Base-by-base conservation (phyloP, 2,797 vertebrate species). In the Cryptoblepharus egeriae region DNA sequence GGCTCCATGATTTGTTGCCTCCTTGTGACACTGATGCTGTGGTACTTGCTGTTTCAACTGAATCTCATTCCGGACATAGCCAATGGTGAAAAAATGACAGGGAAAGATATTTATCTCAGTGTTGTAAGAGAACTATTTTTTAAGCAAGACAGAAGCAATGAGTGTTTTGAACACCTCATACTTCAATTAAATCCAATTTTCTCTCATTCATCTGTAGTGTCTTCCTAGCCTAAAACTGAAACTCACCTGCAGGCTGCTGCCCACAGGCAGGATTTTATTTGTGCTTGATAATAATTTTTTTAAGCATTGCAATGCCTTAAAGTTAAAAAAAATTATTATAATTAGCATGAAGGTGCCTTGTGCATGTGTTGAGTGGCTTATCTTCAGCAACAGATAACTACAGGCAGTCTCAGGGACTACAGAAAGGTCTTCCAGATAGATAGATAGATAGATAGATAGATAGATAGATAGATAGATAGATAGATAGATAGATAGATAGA, bases 111-210 rank as follows among this genome's bases (percentile, higher is more conserved):
- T 90, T 45, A 93, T 87, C 87, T 85, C 64, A 49, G 65, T 82
- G 78, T 68, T 80, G 64, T 32, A 55, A 88, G 64, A 60, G 72
- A 88, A 79, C 79, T 90, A 84, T 92, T 96, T 93, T 92, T 95
- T 92, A 93, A 93, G 87, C n/a, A 61, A 93, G 90, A 89, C 87
- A 84, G 85, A 84, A 93, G 85, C 80, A 90, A 84, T 78, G 86
- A 91, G 24, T 84, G 64, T 88, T 94, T 90, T 18, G 42, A 94
- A 89, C 82, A 91, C 80, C 84, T 94, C 89, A 91, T 91, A 90
- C 87, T 89, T 93, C 92, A 93, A 9, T 75, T 76, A 92, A 94
- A 94, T 94, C 85, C 80, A 90, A 87, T 94, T 93, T 93, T 92
- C 89, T 91, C 80, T 88, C 87, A 64, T 9, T 12, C 9, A 13